A percentile compares a stretch with the other conserved stretches of the same genome.
Evolutionary conservation across 2,888 invertebrate species (phyloP).

Genomic region (Andricus quercusramuli): DNA sequence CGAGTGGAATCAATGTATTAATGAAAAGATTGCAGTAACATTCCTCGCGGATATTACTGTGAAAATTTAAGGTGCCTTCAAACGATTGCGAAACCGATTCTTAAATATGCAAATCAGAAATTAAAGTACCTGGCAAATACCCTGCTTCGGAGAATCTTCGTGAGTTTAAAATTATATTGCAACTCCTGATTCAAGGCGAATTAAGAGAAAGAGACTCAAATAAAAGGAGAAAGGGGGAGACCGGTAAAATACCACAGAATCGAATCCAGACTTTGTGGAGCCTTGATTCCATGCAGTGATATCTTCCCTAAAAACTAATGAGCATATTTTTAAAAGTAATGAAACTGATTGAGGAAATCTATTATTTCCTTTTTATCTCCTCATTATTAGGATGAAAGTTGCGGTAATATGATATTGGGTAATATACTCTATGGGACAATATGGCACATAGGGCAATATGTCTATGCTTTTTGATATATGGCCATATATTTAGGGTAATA

Average conservation of each 20-base stretch:
- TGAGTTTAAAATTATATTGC: slow-evolving; percentile 35
- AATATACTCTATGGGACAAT: too few species aligned
- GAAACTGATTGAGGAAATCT: background rate
- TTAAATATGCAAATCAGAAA: slow-evolving; percentile 36
- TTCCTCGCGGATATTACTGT: background rate
- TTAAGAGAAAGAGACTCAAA: slow-evolving; percentile 23
- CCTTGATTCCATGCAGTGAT: slow-evolving; percentile 21
- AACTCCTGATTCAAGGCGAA: slow-evolving; percentile 32
- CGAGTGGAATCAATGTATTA: background rate
- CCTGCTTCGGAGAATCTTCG: slow-evolving; percentile 29
- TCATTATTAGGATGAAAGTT: background rate
- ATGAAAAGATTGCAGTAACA: slow-evolving; percentile 11
- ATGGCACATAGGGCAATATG: too few species aligned
- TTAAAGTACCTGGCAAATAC: slow-evolving; percentile 34
- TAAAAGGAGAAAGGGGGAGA: slow-evolving; percentile 15
- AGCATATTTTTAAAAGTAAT: slow-evolving; percentile 5
- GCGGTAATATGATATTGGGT: too few species aligned
- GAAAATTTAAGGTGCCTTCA: slow-evolving; percentile 8
- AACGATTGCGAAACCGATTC: slow-evolving; percentile 30
- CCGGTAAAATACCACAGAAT: slow-evolving; percentile 35
- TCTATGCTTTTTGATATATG: too few species aligned
- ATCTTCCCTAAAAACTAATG: slow-evolving; percentile 6
- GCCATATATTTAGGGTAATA: too few species aligned
- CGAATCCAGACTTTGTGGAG: slow-evolving; percentile 25
- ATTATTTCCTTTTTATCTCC: background rate